Percentiles rank a stretch among this genome's conserved stretches.
Conservation (phyloP, 2,113 vertebrate genomes). For the Falco punctatus region DNA sequence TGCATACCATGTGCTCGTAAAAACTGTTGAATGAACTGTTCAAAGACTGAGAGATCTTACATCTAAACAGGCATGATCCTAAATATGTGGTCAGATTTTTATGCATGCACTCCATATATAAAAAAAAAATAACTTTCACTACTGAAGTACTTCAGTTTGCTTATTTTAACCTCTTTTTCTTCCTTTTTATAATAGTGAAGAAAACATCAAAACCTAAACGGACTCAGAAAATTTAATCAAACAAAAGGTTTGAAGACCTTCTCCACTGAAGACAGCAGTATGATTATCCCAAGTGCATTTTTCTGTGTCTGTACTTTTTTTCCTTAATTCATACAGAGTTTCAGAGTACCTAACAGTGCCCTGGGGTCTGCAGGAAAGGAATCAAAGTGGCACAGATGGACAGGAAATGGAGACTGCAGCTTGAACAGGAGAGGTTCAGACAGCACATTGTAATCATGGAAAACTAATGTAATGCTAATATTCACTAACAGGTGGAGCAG, state of each 20-base stretch:
- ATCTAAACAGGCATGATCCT: background rate
- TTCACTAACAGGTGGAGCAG: background rate
- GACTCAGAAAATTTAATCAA: background rate
- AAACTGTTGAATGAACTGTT: background rate
- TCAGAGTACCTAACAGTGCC: rapidly evolving
- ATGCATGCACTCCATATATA: rapidly evolving
- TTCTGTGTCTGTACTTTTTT: background rate
- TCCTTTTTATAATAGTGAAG: rapidly evolving
- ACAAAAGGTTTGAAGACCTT: background rate
- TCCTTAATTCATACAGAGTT: background rate
- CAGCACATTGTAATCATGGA: too few relatives aligned
- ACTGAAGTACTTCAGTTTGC: background rate
- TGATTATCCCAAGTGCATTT: background rate
- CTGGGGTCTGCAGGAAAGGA: background rate
- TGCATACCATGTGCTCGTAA: background rate
- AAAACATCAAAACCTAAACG: background rate
- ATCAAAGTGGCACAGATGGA: rapidly evolving
- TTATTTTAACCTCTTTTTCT: background rate
- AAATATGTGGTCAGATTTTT: background rate
- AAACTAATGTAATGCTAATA: too few relatives aligned
- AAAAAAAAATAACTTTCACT: background rate
- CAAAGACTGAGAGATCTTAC: background rate
- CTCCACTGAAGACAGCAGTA: background rate
- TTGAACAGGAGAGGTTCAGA: background rate
- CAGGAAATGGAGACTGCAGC: background rate